These are phyloP conservation scores for Gymnopithys bicolor DNA, from an alignment of 2,797 vertebrate genomes.

Conservation along the genomic window DNA sequence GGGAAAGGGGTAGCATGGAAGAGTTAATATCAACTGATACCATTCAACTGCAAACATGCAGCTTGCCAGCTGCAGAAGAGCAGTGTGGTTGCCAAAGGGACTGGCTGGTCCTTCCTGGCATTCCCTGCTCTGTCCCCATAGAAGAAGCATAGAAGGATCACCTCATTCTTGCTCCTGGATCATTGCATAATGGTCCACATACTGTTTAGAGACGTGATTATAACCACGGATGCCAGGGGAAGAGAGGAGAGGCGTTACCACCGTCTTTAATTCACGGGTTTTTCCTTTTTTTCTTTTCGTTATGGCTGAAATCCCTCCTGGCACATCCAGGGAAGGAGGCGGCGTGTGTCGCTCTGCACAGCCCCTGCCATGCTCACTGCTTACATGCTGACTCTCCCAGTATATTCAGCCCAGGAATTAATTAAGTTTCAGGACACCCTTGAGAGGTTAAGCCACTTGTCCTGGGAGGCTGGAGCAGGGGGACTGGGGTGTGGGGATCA, in stretches of 20 bases:
- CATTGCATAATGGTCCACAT: neutral
- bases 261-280: neutral
- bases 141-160: neutral
- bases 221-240: neutral
- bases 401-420: neutral
- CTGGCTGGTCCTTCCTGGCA: neutral
- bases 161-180: neutral
- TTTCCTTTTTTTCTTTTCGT: neutral
- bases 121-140: neutral
- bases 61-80: neutral
- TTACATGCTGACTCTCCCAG: neutral
- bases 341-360: neutral
- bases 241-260: neutral
- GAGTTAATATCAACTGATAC: neutral
- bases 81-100: neutral
- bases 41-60: neutral
- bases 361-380: fast-evolving
- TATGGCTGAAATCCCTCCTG: neutral
- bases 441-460: neutral
- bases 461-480: neutral
- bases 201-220: neutral
- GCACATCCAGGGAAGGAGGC: neutral
- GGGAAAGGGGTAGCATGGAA: neutral
- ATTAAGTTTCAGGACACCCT: neutral
- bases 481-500: fast-evolving